Evolutionary conservation across 2,888 invertebrate species (phyloP).

Genomic region (Erebia ligea): DNA sequence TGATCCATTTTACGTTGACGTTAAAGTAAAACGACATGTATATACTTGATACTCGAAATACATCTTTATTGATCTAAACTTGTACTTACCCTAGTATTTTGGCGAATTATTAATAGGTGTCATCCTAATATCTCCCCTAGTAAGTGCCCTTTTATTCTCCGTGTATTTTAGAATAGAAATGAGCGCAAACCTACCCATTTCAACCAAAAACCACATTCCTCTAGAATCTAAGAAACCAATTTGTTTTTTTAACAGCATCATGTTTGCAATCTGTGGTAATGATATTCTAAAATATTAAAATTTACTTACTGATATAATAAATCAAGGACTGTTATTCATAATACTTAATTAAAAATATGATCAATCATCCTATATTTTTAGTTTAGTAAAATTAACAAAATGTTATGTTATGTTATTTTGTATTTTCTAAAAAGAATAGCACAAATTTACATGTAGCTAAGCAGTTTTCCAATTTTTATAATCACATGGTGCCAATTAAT

Average conservation of each 20-base stretch:
- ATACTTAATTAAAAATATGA: no score
- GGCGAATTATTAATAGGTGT: background rate
- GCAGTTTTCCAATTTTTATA: slow-evolving; percentile 6
- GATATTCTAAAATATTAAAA: slow-evolving; percentile 24
- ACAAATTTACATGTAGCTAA: background rate
- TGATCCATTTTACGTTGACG: no score
- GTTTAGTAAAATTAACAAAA: background rate
- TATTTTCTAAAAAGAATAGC: background rate
- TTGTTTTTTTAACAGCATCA: slow-evolving; percentile 24
- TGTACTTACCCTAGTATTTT: no score
- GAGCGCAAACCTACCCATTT: slow-evolving; percentile 47
- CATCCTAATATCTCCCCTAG: slow-evolving; percentile 53
- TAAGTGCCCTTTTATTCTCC: slow-evolving; percentile 72
- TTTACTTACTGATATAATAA: background rate
- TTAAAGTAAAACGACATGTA: no score
- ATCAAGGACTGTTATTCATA: background rate
- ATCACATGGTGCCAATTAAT: slow-evolving; percentile 7
- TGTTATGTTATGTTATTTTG: background rate
- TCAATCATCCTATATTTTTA: background rate
- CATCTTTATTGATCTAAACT: no score
- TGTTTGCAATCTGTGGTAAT: slow-evolving; percentile 26
- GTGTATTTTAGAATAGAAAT: slow-evolving; percentile 52
- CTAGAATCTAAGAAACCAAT: slow-evolving; percentile 60
- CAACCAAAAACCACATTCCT: slow-evolving; percentile 74
- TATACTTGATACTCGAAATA: no score